These are phyloP conservation scores for Pimephales promelas DNA, from an alignment of 2,113 vertebrate genomes.

Conservation along the genomic window DNA sequence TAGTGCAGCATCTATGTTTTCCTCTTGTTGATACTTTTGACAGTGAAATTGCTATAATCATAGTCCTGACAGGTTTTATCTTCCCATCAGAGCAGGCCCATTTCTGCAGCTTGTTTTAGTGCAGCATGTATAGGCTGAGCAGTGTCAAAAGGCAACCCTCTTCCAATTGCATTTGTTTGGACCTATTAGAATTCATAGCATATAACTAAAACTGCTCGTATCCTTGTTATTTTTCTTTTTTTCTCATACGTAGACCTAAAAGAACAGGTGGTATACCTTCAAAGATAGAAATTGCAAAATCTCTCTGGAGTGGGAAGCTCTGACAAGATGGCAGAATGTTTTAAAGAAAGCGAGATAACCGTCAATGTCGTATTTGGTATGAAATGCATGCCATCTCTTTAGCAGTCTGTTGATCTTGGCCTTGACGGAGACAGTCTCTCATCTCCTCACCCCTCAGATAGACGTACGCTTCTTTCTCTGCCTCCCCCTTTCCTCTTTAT, in stretches of 20 bases:
- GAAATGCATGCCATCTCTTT: constrained; percentile 42
- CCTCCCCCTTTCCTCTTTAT: constrained; percentile 36
- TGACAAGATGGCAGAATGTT: constrained; percentile 35
- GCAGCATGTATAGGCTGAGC: neutral
- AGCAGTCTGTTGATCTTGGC: constrained; percentile 57
- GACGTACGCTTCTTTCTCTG: neutral
- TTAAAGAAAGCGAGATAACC: constrained; percentile 32
- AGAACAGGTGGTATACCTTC: neutral
- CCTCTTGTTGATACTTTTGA: constrained; percentile 36
- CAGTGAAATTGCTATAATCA: constrained; percentile 54
- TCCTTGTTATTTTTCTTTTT: neutral
- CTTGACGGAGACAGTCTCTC: constrained; percentile 44
- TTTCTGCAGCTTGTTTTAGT: constrained; percentile 42
- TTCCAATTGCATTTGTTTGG: constrained; percentile 1
- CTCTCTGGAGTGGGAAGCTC: constrained; percentile 17
- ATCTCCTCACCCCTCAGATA: constrained; percentile 29
- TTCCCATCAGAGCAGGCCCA: constrained; percentile 26
- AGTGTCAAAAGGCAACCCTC: constrained; percentile 13
- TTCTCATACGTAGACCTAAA: neutral
- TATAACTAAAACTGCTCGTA: neutral
- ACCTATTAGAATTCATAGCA: neutral
- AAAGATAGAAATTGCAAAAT: neutral
- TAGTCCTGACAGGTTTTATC: constrained; percentile 43
- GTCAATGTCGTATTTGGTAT: constrained; percentile 46
- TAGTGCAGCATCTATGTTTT: constrained; percentile 23